Conservation (phyloP, 2,797 vertebrate species). For the Falco columbarius region DNA sequence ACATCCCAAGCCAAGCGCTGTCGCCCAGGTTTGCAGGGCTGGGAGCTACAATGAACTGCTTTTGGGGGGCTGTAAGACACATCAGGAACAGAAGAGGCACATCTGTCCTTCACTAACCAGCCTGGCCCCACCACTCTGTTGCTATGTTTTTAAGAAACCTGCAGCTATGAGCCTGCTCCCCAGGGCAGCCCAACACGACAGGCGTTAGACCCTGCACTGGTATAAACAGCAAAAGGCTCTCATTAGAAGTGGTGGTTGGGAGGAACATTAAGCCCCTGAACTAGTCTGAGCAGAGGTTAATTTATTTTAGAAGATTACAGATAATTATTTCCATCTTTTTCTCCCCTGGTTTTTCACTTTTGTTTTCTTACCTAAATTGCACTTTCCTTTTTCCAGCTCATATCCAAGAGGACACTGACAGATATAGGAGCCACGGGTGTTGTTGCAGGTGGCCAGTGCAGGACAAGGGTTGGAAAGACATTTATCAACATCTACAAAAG, state of each 20-base stretch:
- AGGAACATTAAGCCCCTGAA: background rate
- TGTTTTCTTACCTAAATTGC: conserved; percentile 86
- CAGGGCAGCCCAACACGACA: background rate
- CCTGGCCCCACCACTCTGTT: background rate
- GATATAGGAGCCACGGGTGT: conserved; percentile 87
- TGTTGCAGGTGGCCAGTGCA: conserved; percentile 82
- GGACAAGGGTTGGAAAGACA: conserved; percentile 89
- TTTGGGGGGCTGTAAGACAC: background rate
- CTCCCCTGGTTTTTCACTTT: background rate
- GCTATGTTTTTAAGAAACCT: background rate
- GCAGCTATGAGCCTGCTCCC: background rate
- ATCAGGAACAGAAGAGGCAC: background rate
- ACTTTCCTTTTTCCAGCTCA: conserved; percentile 89
- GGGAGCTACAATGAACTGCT: background rate
- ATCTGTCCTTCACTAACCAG: background rate
- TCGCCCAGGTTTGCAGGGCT: rapidly evolving
- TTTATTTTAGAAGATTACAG: conserved; percentile 31
- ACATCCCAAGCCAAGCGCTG: background rate
- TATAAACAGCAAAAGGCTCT: background rate
- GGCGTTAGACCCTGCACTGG: background rate
- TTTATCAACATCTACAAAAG: conserved; percentile 85
- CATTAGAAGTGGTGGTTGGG: background rate
- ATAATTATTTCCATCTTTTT: conserved; percentile 19
- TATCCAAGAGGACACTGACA: conserved; percentile 91
- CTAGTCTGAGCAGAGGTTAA: background rate